These are phyloP conservation scores for Sorex maritimensis DNA, from an alignment of 2,797 vertebrate species.

Conservation along the genomic window DNA sequence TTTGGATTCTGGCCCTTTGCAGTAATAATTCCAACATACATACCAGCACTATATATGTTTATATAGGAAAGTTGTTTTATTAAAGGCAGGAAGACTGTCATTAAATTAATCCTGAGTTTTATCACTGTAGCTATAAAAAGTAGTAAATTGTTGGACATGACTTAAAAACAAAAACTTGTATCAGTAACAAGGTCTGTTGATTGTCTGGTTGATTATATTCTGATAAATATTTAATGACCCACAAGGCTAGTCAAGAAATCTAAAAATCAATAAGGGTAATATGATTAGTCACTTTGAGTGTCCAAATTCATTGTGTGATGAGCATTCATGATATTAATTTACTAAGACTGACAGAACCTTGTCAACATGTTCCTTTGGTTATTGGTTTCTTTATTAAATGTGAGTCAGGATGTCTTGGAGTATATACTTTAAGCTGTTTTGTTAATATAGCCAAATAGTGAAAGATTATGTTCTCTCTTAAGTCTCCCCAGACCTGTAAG, in stretches of 20 bases:
- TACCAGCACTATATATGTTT: background rate
- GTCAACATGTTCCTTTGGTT: background rate
- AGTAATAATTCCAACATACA: background rate
- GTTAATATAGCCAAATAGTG: background rate
- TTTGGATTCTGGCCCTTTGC: constrained; percentile 21
- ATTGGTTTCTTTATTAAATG: too few relatives aligned
- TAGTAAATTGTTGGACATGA: constrained; percentile 21
- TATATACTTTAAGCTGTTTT: background rate
- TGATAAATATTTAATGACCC: background rate
- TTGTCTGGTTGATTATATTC: background rate
- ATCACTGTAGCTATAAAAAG: background rate
- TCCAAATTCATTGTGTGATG: background rate
- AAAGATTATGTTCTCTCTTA: constrained; percentile 26
- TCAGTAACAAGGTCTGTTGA: background rate
- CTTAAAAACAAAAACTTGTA: background rate
- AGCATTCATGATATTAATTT: constrained; percentile 29
- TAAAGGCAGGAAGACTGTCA: background rate
- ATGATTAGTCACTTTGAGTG: constrained; percentile 13
- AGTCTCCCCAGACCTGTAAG: background rate
- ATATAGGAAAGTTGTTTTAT: constrained; percentile 1
- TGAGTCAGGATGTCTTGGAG: background rate
- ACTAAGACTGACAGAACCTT: background rate
- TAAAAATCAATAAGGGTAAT: constrained; percentile 15
- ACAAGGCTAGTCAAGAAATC: background rate
- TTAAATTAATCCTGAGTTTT: constrained; percentile 8